Percentiles rank a stretch among this genome's conserved stretches.
These are phyloP conservation scores for Drosophila mayaguana DNA, from an alignment of 2,888 invertebrate genomes.

Conservation along the genomic window DNA sequence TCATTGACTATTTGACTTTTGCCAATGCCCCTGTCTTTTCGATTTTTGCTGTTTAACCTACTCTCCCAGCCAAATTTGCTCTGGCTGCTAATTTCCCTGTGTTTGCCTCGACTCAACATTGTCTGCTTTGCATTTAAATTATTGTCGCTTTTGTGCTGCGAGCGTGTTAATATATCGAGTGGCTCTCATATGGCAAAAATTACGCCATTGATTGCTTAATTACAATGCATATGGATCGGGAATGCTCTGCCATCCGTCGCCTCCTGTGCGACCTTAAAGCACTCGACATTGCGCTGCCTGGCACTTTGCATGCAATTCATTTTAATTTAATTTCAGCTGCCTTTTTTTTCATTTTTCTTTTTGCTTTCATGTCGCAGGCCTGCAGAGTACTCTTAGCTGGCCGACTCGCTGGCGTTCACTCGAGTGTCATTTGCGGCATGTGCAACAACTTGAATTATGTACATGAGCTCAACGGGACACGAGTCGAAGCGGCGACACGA, in stretches of 20 bases:
- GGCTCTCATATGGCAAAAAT: conserved; percentile 79
- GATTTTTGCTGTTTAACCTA: background rate
- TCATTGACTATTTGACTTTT: conserved; percentile 30
- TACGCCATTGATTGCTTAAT: conserved; percentile 80
- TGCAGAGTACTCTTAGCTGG: conserved; percentile 63
- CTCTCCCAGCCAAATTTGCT: background rate
- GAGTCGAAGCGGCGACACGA: conserved; percentile 16
- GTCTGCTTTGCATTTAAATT: conserved; percentile 64
- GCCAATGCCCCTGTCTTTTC: conserved; percentile 19
- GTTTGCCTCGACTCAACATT: conserved; percentile 22
- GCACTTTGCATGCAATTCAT: conserved; percentile 79
- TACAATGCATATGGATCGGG: conserved; percentile 71
- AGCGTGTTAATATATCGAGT: conserved; percentile 79
- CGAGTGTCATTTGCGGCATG: conserved; percentile 72
- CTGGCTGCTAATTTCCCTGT: conserved; percentile 17
- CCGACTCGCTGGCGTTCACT: conserved; percentile 41
- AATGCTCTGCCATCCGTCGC: background rate
- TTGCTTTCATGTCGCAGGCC: conserved; percentile 68
- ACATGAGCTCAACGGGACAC: conserved; percentile 64
- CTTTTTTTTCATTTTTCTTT: conserved; percentile 44
- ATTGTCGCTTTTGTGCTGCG: conserved; percentile 41
- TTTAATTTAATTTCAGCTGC: conserved; percentile 78
- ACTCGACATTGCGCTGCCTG: conserved; percentile 39
- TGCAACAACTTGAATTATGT: conserved; percentile 80
- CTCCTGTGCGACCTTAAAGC: conserved; percentile 13